Base-by-base conservation (phyloP, 37 sponge, comb jelly and placozoan genomes). In the Eunapius fragilis region DNA sequence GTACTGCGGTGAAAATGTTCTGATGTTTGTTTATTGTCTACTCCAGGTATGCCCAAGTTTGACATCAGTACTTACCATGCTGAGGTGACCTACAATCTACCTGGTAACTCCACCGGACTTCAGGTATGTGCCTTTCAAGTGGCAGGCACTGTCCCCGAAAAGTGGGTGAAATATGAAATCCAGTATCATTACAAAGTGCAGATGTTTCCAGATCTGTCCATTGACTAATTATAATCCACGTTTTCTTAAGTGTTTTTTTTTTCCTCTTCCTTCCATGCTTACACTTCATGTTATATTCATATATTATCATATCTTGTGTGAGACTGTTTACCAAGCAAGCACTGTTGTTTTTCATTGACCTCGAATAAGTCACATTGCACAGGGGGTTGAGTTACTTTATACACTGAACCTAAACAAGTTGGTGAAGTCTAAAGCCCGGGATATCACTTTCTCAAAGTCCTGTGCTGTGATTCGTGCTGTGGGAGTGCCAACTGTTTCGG, bases 101-200 rank as follows among this genome's bases (percentile, higher is more conserved):
- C 94, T 10, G 98, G 98, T 28, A 89, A 81, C 68, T 93, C 91
- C 68, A 93, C 96, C 0, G 98, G 96, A 5, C 68, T 96, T 30
- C 81, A 87, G 81, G 74, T 87, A 33, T 49, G 86, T 19, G 47
- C 83, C 3, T 89, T 94, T 69, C 85, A 94, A 71, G 91, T 90
- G 6, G 84, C 90, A 25, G 74, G 28, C 6, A 49, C 68, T 48
- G 76, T 28, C 31, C 93, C 96, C 0, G 90, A 90, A 70, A 92
- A 90, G 32, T 96, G 96, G 96, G 96, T 96, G 48, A 92, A 92
- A 72, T 96, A 96, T 69, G 96, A 96, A 73, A 92, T 96, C 78
- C 84, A 71, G 41, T 96, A 96, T 69, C 90, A 83, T 74, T 96
- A 96, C 72, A 48, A 67, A 24, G 93, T 96, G 22, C 96, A 96